These are phyloP conservation scores for Staurois parvus DNA, from an alignment of 2,797 vertebrate species.

Conservation along the genomic window DNA sequence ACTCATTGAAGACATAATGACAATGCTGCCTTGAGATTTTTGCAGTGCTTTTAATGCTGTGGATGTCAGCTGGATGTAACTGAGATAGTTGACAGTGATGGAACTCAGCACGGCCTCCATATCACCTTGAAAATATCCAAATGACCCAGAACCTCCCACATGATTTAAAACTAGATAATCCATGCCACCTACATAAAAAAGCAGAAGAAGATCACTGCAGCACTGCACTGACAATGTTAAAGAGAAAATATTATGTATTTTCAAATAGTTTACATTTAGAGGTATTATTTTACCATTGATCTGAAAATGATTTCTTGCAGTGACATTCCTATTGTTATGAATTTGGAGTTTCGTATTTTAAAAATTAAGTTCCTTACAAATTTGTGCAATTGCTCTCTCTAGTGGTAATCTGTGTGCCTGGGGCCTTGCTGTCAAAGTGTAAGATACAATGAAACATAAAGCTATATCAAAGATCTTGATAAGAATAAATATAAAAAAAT, in stretches of 20 bases:
- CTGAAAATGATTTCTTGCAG: too few relatives aligned
- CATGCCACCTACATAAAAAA: conserved; percentile 50
- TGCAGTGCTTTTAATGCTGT: conserved; percentile 31
- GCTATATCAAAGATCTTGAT: too few relatives aligned
- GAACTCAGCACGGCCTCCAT: conserved; percentile 43
- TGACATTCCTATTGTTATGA: background rate
- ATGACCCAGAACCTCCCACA: background rate
- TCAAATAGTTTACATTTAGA: too few relatives aligned
- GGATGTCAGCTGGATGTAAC: conserved; percentile 60
- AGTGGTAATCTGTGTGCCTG: background rate
- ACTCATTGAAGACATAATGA: conserved; percentile 51
- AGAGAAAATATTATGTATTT: too few relatives aligned
- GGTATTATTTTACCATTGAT: too few relatives aligned
- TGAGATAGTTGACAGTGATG: conserved; percentile 61
- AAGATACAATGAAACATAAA: background rate
- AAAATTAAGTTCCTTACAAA: background rate
- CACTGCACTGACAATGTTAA: background rate
- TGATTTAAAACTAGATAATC: conserved; percentile 65
- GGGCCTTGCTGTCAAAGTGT: background rate
- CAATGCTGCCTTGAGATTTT: conserved; percentile 59
- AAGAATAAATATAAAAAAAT: too few relatives aligned
- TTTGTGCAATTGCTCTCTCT: background rate
- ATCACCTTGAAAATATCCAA: conserved; percentile 51
- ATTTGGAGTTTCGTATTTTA: too few relatives aligned
- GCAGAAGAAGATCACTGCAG: background rate